These are phyloP conservation scores for Drosophila monieri DNA, from an alignment of 2,888 invertebrate species.

Conservation along the genomic window DNA sequence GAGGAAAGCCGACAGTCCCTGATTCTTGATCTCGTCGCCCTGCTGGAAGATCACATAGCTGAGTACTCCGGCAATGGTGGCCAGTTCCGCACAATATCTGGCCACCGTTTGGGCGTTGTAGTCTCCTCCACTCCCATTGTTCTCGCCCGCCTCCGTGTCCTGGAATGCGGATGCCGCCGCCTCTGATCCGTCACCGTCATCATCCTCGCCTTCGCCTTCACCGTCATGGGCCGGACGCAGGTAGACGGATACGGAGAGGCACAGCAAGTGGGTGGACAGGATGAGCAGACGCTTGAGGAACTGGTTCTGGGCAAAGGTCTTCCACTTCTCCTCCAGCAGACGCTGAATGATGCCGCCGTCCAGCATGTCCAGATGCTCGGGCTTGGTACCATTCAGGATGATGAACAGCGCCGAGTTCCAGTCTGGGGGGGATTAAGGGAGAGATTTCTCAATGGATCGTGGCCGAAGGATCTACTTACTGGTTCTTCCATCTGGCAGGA, in stretches of 20 bases:
- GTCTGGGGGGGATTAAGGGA: slow-evolving; percentile 86
- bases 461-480: slow-evolving; percentile 86
- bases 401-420: slow-evolving; percentile 99
- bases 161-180: slow-evolving; percentile 44
- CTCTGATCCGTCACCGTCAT: slow-evolving; percentile 29
- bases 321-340: slow-evolving; percentile 99
- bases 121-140: slow-evolving; percentile 63
- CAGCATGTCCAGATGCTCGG: slow-evolving; percentile 99
- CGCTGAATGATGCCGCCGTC: slow-evolving; percentile 99
- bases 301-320: slow-evolving; percentile 97
- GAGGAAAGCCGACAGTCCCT: slow-evolving; percentile 94
- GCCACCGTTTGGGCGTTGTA: slow-evolving; percentile 84
- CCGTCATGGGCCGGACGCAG: slow-evolving; percentile 88
- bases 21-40: slow-evolving; percentile 96
- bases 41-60: slow-evolving; percentile 96
- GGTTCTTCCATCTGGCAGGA: slow-evolving; percentile 96
- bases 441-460: neutral
- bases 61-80: slow-evolving; percentile 93
- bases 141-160: neutral
- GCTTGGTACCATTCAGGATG: slow-evolving; percentile 98
- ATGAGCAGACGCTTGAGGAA: slow-evolving; percentile 96
- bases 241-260: slow-evolving; percentile 95
- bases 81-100: slow-evolving; percentile 92
- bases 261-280: slow-evolving; percentile 93
- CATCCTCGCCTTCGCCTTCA: slow-evolving; percentile 65